Evolutionary conservation across 2,113 vertebrate species (phyloP).

Genomic region (Perca flavescens): DNA sequence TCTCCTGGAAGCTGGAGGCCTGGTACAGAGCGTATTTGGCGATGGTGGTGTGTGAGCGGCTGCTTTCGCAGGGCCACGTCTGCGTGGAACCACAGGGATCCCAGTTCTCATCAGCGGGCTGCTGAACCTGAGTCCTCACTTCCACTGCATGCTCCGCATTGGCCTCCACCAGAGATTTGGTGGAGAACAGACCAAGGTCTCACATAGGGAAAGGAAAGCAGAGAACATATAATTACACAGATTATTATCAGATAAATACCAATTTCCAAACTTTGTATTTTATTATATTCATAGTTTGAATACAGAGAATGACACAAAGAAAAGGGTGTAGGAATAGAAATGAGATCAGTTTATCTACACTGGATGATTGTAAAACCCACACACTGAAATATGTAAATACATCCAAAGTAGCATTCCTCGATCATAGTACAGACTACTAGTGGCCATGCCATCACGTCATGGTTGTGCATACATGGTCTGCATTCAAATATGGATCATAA

Average conservation of each 20-base stretch:
- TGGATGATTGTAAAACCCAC: not conserved
- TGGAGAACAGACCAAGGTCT: conserved; percentile 94
- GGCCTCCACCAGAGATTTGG: conserved; percentile 93
- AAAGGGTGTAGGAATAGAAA: not conserved
- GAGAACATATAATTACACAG: not conserved
- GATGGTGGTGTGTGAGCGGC: conserved; percentile 94
- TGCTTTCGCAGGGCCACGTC: conserved; percentile 94
- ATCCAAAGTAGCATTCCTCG: conserved; percentile 19
- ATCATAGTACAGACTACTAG: not conserved
- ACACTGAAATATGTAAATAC: conserved; percentile 22
- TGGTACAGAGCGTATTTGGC: conserved; percentile 95
- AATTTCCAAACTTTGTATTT: not conserved
- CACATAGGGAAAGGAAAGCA: conserved; percentile 10
- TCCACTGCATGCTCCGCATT: conserved; percentile 91
- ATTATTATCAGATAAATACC: not conserved
- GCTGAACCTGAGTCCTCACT: conserved; percentile 93
- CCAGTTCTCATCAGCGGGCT: conserved; percentile 95
- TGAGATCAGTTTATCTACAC: not conserved
- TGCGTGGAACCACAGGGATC: conserved; percentile 85
- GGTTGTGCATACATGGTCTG: conserved; percentile 5
- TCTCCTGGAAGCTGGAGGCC: conserved; percentile 94
- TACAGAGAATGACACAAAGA: too few relatives aligned
- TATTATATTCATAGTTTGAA: too few relatives aligned
- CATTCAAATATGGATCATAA: conserved; percentile 31
- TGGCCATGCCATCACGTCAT: not conserved